Evolutionary conservation across 2,888 invertebrate genomes (phyloP).

Genomic region (Epicampocera succincta): DNA sequence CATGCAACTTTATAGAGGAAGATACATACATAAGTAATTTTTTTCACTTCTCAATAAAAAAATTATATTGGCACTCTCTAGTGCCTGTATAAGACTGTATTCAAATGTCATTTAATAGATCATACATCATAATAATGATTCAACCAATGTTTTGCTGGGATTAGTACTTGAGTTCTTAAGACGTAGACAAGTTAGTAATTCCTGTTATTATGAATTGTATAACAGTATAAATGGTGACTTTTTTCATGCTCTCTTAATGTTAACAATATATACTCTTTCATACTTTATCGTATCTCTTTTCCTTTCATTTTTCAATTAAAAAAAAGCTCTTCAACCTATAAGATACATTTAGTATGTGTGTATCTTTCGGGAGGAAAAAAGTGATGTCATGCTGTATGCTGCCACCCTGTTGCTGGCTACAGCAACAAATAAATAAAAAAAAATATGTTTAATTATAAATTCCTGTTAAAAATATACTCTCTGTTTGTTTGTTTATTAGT

Average conservation of each 20-base stretch:
- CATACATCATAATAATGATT: too few species aligned
- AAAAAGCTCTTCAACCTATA: constrained; percentile 42
- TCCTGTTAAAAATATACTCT: too few species aligned
- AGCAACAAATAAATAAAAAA: constrained; percentile 45
- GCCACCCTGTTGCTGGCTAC: constrained; percentile 64
- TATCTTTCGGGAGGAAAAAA: constrained; percentile 72
- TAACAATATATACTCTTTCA: too few species aligned
- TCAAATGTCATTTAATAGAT: too few species aligned
- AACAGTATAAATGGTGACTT: constrained; percentile 22
- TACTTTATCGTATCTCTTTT: not conserved
- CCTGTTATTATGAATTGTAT: constrained; percentile 17
- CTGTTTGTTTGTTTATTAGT: too few species aligned
- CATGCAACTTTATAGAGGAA: too few species aligned
- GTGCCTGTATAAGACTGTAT: too few species aligned
- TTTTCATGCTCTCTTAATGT: too few species aligned
- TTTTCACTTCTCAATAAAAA: too few species aligned
- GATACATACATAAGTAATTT: too few species aligned
- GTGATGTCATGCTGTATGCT: constrained; percentile 75
- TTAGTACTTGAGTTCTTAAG: not conserved
- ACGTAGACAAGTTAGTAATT: not conserved
- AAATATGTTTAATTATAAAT: too few species aligned
- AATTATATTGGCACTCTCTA: too few species aligned
- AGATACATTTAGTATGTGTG: constrained; percentile 49
- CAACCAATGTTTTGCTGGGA: constrained; percentile 17
- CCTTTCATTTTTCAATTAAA: not conserved